Base-by-base conservation (phyloP, 2,797 vertebrate species). In the Harpagifer antarcticus region DNA sequence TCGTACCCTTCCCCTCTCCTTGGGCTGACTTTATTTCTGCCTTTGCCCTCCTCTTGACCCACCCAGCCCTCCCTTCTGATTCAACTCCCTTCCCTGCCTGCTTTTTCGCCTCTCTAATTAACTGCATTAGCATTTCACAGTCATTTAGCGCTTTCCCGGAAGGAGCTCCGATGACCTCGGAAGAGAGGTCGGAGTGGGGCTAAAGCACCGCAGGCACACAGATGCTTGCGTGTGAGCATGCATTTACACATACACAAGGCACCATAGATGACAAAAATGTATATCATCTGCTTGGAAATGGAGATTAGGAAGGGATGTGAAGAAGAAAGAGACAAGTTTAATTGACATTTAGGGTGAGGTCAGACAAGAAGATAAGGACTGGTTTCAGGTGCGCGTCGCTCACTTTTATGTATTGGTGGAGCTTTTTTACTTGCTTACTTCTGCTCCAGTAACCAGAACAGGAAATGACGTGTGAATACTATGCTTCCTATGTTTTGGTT, bases 91-190 rank as follows among this genome's bases (percentile, higher is more conserved):
- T 72, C 68, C 66, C 80, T 80, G 79, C 61, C 16, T 56, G 53
- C 74, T 64, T 89, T 55, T 88, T 82, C 17, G 76, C 85, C 85
- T 89, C 86, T 70, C 85, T 92, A 91, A 94, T 94, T 92, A 94
- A 84, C 84, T 19, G 72, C 81, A 92, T 94, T 93, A 93, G 90
- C 92, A 92, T 92, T 91, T 93, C 89, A 91, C 79, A 90, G 88
- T 86, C 85, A 89, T 91, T 90, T 88, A 89, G 79, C 15, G 79
- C 68, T 73, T 87, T 5, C 86, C 92, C 81, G 84, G 83, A 90
- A 92, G 90, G 86, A 87, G 79, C 81, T 50, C 45, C 1, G 42
- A 43, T 79, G 89, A 93, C 91, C 92, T 91, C 88, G 15, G 78
- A 86, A 69, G 75, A 89, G 60, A 87, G 90, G 89, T 89, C 74